These are phyloP conservation scores for Clusia tigrina DNA, from an alignment of 2,888 invertebrate species.

Conservation along the genomic window DNA sequence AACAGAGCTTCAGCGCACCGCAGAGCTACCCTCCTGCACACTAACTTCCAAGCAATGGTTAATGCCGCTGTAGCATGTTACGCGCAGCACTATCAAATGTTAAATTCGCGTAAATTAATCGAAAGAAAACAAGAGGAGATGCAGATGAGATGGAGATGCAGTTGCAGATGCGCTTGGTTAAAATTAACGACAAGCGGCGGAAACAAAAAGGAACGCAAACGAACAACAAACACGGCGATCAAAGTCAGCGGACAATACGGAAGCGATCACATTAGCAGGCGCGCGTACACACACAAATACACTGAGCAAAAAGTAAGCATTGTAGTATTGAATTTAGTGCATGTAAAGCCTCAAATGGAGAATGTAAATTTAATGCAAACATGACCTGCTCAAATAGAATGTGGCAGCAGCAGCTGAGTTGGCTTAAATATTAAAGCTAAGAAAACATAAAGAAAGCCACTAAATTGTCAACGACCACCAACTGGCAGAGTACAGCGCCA, in stretches of 20 bases:
- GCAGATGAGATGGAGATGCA: no score
- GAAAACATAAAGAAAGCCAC: no score
- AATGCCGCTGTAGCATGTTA: not conserved
- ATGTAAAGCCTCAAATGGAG: not conserved
- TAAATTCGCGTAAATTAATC: not conserved
- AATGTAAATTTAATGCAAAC: not conserved
- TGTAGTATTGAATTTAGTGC: not conserved
- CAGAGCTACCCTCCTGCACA: not conserved
- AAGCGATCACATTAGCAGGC: not conserved
- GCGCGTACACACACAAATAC: not conserved
- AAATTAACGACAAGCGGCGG: not conserved
- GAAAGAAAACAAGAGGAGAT: not conserved
- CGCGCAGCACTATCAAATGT: not conserved
- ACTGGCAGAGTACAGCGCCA: no score
- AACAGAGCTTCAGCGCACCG: not conserved
- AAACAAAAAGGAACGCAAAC: not conserved
- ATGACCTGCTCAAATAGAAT: no score
- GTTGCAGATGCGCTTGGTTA: not conserved
- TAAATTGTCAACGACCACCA: not conserved
- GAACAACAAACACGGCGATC: not conserved
- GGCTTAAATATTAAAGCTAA: no score
- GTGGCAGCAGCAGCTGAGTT: no score
- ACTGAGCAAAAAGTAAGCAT: not conserved
- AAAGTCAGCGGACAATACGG: not conserved
- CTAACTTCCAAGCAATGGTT: no score